Conservation (phyloP, 1,140 invertebrate genomes). For the Batillaria attramentaria region DNA sequence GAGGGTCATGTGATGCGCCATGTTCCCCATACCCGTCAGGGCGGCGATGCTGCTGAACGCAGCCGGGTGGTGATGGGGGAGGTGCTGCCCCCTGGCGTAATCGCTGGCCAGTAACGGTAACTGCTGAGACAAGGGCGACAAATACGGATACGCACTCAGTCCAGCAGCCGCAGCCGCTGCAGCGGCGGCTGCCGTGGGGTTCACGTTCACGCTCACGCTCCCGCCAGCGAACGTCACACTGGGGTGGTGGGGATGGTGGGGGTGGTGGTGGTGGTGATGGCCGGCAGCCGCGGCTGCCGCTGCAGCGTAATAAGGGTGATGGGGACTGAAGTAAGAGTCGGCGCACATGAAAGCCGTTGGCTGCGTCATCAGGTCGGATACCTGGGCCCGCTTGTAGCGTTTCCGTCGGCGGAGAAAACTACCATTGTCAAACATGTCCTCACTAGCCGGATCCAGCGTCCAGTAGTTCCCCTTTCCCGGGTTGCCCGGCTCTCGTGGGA, state of each 20-base stretch:
- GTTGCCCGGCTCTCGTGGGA: slow-evolving; percentile 97
- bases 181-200: slow-evolving; percentile 35
- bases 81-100: slow-evolving; percentile 31
- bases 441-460: slow-evolving; percentile 96
- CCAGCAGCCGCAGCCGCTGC: slow-evolving; percentile 36
- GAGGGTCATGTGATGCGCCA: slow-evolving; percentile 13
- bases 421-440: slow-evolving; percentile 99
- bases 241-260: slow-evolving; percentile 27
- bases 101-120: slow-evolving; percentile 43
- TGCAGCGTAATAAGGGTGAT: slow-evolving; percentile 47
- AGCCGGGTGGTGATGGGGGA: slow-evolving; percentile 30
- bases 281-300: slow-evolving; percentile 46
- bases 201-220: too few relatives aligned
- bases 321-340: slow-evolving; percentile 58
- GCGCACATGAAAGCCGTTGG: slow-evolving; percentile 61
- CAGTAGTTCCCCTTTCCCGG: slow-evolving; percentile 98
- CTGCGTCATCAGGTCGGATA: slow-evolving; percentile 64
- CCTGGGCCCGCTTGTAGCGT: slow-evolving; percentile 90
- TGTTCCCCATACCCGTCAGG: slow-evolving; percentile 8
- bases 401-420: slow-evolving; percentile 95
- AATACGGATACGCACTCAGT: slow-evolving; percentile 33
- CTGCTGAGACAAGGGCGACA: slow-evolving; percentile 41
- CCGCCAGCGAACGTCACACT: slow-evolving; percentile 28
- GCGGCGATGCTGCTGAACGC: slow-evolving; percentile 20
- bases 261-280: slow-evolving; percentile 51